A percentile compares a stretch with the other conserved stretches of the same genome.
These are phyloP conservation scores for Ladona fulva DNA, from an alignment of 1,140 invertebrate genomes.

Conservation along the genomic window DNA sequence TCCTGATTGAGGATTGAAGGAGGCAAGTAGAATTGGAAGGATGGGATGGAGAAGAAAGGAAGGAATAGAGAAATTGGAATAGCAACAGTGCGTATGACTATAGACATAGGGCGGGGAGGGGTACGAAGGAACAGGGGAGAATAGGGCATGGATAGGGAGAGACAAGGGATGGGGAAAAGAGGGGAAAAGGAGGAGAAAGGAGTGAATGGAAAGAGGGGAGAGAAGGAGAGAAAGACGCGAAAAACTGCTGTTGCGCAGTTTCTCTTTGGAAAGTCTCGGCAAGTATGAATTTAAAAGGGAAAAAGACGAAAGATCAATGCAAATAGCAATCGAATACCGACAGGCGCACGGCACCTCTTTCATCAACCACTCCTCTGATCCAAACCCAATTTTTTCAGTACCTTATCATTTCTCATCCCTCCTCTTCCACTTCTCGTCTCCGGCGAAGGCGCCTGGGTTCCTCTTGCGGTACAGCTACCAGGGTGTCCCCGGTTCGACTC, in stretches of 20 bases:
- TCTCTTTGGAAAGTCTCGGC: not conserved
- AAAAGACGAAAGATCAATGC: not conserved
- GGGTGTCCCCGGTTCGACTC: not conserved
- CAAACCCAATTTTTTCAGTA: too few relatives aligned
- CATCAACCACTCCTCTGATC: not conserved
- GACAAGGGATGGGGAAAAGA: not conserved
- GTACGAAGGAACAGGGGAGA: not conserved
- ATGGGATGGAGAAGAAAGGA: not conserved
- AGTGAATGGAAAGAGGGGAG: not conserved
- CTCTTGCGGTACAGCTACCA: too few relatives aligned
- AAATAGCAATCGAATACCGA: not conserved
- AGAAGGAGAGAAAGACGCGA: not conserved
- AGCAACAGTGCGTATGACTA: not conserved
- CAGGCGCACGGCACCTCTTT: not conserved
- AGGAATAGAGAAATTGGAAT: not conserved
- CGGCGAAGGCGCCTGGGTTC: too few relatives aligned
- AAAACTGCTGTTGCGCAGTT: not conserved
- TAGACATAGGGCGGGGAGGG: not conserved
- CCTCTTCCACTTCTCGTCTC: too few relatives aligned
- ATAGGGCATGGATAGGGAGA: not conserved
- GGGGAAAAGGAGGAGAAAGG: not conserved
- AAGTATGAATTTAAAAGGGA: not conserved
- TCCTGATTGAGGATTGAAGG: too few relatives aligned
- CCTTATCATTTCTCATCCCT: too few relatives aligned
- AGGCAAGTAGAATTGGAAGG: not conserved